Percentiles rank a stretch among this genome's conserved stretches.
Evolutionary conservation across 2,797 vertebrate genomes (phyloP).

Genomic region (Micrastur ruficollis): DNA sequence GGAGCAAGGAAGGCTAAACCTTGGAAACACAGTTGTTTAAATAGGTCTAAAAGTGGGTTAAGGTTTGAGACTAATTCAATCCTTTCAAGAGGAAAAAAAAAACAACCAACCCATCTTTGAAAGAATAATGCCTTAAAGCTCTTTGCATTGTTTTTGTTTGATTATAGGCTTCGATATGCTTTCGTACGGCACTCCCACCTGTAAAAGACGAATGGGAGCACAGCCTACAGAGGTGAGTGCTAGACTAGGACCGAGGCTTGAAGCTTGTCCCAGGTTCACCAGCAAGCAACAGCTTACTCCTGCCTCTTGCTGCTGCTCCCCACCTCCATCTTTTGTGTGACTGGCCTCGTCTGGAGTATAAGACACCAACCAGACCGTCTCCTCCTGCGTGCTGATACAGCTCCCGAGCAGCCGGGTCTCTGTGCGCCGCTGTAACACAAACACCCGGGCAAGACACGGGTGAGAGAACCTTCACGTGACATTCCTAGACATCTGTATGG

Average conservation of each 20-base stretch:
- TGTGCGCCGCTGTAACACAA: not conserved
- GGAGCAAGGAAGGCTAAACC: not conserved
- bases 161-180: not conserved
- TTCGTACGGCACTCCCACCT: not conserved
- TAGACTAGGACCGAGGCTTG: not conserved
- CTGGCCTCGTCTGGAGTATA: not conserved
- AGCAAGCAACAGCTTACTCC: not conserved
- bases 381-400: not conserved
- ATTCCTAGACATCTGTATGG: fast-evolving
- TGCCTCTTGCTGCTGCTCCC: not conserved
- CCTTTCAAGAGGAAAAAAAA: not conserved
- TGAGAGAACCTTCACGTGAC: not conserved
- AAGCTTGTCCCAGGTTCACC: not conserved
- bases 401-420: not conserved
- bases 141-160: not conserved
- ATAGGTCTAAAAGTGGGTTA: not conserved
- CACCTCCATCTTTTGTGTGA: not conserved
- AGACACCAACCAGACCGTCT: not conserved
- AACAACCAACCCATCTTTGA: not conserved
- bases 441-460: not conserved
- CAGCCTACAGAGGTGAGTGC: not conserved
- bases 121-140: not conserved
- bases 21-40: not conserved
- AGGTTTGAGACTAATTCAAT: not conserved
- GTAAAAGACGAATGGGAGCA: not conserved